Base-by-base conservation (phyloP, 2,797 vertebrate species). In the Micrastur ruficollis region DNA sequence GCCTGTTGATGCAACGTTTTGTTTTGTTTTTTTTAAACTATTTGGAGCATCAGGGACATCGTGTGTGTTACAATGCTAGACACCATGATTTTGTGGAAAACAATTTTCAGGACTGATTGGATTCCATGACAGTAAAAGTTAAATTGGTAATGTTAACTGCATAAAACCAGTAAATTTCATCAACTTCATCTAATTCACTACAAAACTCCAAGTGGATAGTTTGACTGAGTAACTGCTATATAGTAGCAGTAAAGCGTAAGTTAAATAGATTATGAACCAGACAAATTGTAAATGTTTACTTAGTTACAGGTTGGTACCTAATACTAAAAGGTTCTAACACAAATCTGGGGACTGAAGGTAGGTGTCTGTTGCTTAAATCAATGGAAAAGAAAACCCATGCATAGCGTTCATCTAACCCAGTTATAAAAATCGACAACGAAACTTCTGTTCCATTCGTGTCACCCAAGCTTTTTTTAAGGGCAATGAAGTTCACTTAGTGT, bases 1-100 rank as follows among this genome's bases (percentile, higher is more conserved):
- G 7, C 21, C 9, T 83, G 8, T 36, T 62, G 11, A 62, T 58
- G 4, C 0, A 44, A 29, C 0, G 1, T 7, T 17, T 29, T 23
- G n/a, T 32, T 50, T 22, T n/a, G n/a, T n/a, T n/a, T 29, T 23
- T 40, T 32, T 46, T 20, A 61, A 59, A 81, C 2, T 3, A n/a
- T 72, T 49, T 58, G 5, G 11, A 50, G 2, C 17, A 46, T 14
- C 18, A 12, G 5, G 5, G 31, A 53, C 47, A 80, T 11, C 46
- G 4, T 6, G 16, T 20, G 8, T 38, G 3, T 49, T 72, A 36
- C 66, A 90, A 55, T 47, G 10, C 2, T 23, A 67, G 14, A 29
- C 12, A 38, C 0, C 8, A 23, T 12, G 22, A 36, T 65, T 70
- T 58, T 50, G 14, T 3, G 2, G 29, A 63, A 71, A 46, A 72